These are phyloP conservation scores for Folsomia manolachei DNA, from an alignment of 2,888 invertebrate genomes.

Conservation along the genomic window DNA sequence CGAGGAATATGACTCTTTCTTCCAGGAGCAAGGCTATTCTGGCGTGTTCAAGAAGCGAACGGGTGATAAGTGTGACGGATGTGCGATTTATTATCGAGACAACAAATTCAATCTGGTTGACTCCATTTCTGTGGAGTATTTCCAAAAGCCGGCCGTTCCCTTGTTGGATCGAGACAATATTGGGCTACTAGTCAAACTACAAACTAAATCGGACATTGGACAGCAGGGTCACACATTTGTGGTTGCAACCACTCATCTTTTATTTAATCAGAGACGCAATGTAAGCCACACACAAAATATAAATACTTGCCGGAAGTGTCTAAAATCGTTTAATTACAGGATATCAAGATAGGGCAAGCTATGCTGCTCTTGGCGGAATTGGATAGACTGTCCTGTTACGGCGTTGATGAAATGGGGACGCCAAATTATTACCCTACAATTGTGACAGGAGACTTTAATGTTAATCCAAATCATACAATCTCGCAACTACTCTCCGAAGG, in stretches of 20 bases:
- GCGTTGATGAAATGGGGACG: conserved; percentile 51
- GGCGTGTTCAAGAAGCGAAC: conserved; percentile 81
- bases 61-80: conserved; percentile 77
- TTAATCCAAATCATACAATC: conserved; percentile 70
- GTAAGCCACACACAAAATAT: conserved; percentile 29
- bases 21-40: conserved; percentile 62
- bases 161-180: conserved; percentile 83
- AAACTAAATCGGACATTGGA: conserved; percentile 57
- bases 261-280: conserved; percentile 82
- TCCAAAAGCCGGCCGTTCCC: conserved; percentile 56
- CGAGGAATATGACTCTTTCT: conserved; percentile 38
- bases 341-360: conserved; percentile 84
- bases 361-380: conserved; percentile 80
- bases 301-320: no score
- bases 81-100: conserved; percentile 78
- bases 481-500: conserved; percentile 68
- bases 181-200: conserved; percentile 74
- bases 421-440: conserved; percentile 71
- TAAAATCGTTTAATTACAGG: conserved; percentile 57
- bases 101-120: conserved; percentile 67
- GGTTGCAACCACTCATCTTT: conserved; percentile 88
- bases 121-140: conserved; percentile 68
- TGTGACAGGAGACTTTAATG: conserved; percentile 90
- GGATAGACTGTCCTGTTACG: conserved; percentile 68
- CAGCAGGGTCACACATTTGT: conserved; percentile 64